phyloP scores from a whole-genome alignment of 2,113 vertebrate species.

The Podarcis raffonei region DNA sequence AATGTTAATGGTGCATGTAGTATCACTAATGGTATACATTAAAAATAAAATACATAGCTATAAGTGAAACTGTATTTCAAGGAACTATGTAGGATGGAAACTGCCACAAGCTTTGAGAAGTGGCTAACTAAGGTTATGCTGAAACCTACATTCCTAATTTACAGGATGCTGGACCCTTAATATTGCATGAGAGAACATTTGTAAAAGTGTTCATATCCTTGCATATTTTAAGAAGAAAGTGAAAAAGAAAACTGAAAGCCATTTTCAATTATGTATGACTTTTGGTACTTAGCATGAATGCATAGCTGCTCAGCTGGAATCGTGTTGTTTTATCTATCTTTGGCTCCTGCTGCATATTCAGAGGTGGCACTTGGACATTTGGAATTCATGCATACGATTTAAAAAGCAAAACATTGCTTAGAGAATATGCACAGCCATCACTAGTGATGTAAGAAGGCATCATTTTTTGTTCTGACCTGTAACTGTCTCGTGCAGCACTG shows the following conservation, averaged over 20 bases:
- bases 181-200: slow-evolving; percentile 11
- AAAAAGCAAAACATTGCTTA: neutral
- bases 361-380: neutral
- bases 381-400: rapidly evolving
- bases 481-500: too few relatives aligned
- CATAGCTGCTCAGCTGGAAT: rapidly evolving
- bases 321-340: neutral
- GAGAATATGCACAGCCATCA: neutral
- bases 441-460: too few relatives aligned
- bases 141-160: neutral
- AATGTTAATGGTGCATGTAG: neutral
- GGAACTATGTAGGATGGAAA: neutral
- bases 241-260: slow-evolving; percentile 9
- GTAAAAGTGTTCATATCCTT: slow-evolving; percentile 13
- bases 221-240: slow-evolving; percentile 7
- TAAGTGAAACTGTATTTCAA: neutral
- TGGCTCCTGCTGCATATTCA: rapidly evolving
- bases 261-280: neutral
- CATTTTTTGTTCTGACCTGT: too few relatives aligned
- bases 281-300: neutral
- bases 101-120: neutral
- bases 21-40: neutral
- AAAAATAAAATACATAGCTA: neutral
- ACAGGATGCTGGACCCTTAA: neutral
- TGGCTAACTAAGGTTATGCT: slow-evolving; percentile 13